Conservation (phyloP, 2,113 vertebrate genomes). For the Girardinichthys multiradiatus region DNA sequence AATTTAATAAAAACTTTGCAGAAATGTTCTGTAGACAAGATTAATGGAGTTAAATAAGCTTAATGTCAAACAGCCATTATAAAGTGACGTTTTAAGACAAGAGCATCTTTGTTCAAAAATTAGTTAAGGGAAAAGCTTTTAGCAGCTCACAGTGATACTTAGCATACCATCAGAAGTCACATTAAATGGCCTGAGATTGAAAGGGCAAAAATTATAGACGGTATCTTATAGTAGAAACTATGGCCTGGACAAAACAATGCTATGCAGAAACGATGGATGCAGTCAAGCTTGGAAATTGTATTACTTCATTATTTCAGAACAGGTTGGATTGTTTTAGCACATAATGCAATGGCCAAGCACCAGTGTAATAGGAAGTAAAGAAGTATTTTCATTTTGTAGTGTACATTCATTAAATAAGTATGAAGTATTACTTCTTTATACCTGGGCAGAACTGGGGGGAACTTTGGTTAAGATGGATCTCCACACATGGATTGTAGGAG, state of each 20-base stretch:
- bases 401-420: too few species aligned
- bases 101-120: neutral
- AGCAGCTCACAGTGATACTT: neutral
- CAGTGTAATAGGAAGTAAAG: too few species aligned
- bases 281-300: neutral
- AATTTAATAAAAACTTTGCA: too few species aligned
- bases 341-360: too few species aligned
- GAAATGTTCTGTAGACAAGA: neutral
- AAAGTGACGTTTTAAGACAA: neutral
- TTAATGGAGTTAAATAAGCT: neutral
- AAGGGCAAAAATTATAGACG: conserved; percentile 8
- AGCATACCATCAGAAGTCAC: conserved; percentile 4
- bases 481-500: too few species aligned
- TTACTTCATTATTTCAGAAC: too few species aligned
- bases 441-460: too few species aligned
- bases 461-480: too few species aligned
- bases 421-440: too few species aligned
- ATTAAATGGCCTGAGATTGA: conserved; percentile 7
- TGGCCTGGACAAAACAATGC: neutral
- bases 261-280: neutral
- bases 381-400: too few species aligned
- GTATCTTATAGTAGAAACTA: neutral
- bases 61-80: neutral
- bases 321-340: too few species aligned
- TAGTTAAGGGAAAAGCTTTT: conserved; percentile 8